A percentile compares a stretch with the other conserved stretches of the same genome.
phyloP scores from a whole-genome alignment of 2,888 invertebrate species.

The Trimorus sp. region DNA sequence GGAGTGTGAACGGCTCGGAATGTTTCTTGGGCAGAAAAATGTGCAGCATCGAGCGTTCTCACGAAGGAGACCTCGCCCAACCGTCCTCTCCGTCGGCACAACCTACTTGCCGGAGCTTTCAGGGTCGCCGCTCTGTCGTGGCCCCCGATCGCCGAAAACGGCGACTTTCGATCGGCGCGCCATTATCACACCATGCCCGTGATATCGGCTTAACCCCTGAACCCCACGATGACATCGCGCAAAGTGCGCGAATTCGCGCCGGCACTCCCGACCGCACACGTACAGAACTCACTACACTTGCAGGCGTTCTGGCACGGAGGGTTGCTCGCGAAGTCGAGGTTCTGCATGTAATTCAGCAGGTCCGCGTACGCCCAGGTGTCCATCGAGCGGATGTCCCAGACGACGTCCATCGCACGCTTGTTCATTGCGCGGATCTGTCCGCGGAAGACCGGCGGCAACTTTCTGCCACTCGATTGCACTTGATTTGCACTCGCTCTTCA shows the following conservation, averaged over 20 bases:
- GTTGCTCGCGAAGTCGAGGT: constrained; percentile 52
- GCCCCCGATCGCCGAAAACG: too few species aligned
- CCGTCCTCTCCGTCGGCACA: too few species aligned
- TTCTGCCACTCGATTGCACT: not conserved
- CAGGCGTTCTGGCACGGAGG: constrained; percentile 59
- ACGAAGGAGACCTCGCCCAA: too few species aligned
- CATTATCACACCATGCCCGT: not conserved
- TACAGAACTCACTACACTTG: constrained; percentile 65
- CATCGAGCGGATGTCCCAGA: constrained; percentile 85
- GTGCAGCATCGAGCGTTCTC: too few species aligned
- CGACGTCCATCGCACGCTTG: constrained; percentile 78
- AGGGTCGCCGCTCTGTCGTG: too few species aligned
- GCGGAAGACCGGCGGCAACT: not conserved
- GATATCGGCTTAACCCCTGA: constrained; percentile 2
- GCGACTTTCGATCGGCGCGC: too few species aligned
- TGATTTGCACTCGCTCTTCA: not conserved
- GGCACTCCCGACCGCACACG: not conserved
- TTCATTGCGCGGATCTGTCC: constrained; percentile 70
- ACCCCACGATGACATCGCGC: not conserved
- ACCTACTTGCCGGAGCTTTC: too few species aligned
- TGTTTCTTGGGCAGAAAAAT: too few species aligned
- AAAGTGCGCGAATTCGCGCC: not conserved
- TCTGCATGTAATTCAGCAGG: constrained; percentile 61
- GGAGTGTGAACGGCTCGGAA: too few species aligned
- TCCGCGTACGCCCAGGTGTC: constrained; percentile 92